These are phyloP conservation scores for Candoia aspera DNA, from an alignment of 2,113 vertebrate genomes.

Conservation along the genomic window DNA sequence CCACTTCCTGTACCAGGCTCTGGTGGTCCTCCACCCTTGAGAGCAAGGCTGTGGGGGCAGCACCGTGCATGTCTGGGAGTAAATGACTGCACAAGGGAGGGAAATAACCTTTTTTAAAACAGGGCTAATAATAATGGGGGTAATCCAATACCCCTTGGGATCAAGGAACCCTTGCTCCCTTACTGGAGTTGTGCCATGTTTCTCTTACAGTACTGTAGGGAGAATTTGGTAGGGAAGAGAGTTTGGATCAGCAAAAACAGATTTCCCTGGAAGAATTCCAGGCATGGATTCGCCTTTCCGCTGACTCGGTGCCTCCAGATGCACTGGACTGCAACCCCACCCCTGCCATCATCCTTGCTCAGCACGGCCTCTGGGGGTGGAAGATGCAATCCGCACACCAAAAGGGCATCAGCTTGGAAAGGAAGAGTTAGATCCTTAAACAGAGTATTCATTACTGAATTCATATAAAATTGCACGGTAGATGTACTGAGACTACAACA, in stretches of 20 bases:
- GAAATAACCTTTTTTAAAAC: not conserved
- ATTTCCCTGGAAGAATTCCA: not conserved
- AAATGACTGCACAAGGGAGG: not conserved
- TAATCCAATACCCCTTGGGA: not conserved
- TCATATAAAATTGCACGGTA: not conserved
- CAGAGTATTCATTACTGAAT: not conserved
- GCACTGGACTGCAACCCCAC: not conserved
- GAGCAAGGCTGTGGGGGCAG: constrained; percentile 17
- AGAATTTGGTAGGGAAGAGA: not conserved
- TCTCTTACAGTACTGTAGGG: not conserved
- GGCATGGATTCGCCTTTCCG: not conserved
- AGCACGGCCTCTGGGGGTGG: too few species aligned
- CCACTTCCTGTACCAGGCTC: constrained; percentile 13
- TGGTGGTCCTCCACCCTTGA: constrained; percentile 3
- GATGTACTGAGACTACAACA: not conserved
- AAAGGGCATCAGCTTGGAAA: not conserved
- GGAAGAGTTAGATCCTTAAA: not conserved
- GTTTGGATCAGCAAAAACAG: not conserved
- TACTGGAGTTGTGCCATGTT: not conserved
- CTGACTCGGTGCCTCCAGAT: not conserved
- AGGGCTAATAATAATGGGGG: not conserved
- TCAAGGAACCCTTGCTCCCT: not conserved
- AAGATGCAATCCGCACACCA: too few species aligned
- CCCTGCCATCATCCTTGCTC: not conserved
- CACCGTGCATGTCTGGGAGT: not conserved